A percentile compares a stretch with the other conserved stretches of the same genome.
phyloP scores from a whole-genome alignment of 2,888 invertebrate species.

The Drosophila cognata region DNA sequence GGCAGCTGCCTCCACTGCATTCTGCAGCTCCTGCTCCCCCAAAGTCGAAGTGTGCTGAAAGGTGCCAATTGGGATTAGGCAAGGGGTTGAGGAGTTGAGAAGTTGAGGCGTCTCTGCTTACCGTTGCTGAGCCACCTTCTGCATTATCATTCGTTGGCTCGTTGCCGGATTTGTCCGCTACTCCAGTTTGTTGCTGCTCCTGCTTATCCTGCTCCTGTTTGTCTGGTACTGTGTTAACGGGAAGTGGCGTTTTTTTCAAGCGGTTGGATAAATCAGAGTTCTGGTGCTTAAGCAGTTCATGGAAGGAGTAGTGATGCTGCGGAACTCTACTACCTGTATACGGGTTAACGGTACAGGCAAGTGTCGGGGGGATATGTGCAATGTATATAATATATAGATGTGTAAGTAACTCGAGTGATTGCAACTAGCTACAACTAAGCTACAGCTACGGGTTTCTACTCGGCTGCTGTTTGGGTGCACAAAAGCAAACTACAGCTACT shows the following conservation, averaged over 20 bases:
- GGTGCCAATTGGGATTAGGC: not conserved
- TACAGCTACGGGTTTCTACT: conserved; percentile 59
- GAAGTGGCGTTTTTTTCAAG: conserved; percentile 78
- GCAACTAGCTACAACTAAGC: conserved; percentile 43
- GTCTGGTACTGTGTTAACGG: conserved; percentile 70
- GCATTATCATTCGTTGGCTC: conserved; percentile 44
- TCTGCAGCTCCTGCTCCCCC: conserved; percentile 84
- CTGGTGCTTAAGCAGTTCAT: conserved; percentile 82
- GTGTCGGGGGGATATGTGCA: conserved; percentile 29
- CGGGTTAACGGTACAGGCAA: conserved; percentile 46
- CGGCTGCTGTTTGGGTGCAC: conserved; percentile 57
- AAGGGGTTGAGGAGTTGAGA: not conserved
- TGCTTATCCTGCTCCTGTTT: conserved; percentile 43
- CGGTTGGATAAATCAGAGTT: conserved; percentile 82
- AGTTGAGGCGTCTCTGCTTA: conserved; percentile 36
- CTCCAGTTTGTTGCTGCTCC: conserved; percentile 22
- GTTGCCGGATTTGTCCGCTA: conserved; percentile 38
- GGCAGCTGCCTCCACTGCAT: conserved; percentile 85
- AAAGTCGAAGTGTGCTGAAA: conserved; percentile 82
- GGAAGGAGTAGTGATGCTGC: conserved; percentile 79
- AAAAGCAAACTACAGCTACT: conserved; percentile 53
- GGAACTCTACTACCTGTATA: conserved; percentile 75
- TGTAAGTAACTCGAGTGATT: conserved; percentile 39
- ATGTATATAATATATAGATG: conserved; percentile 29
- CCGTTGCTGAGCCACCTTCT: conserved; percentile 40